These are phyloP conservation scores for Caenorhabditis elegans DNA, from an alignment of 1,140 invertebrate genomes.

Conservation along the genomic window DNA sequence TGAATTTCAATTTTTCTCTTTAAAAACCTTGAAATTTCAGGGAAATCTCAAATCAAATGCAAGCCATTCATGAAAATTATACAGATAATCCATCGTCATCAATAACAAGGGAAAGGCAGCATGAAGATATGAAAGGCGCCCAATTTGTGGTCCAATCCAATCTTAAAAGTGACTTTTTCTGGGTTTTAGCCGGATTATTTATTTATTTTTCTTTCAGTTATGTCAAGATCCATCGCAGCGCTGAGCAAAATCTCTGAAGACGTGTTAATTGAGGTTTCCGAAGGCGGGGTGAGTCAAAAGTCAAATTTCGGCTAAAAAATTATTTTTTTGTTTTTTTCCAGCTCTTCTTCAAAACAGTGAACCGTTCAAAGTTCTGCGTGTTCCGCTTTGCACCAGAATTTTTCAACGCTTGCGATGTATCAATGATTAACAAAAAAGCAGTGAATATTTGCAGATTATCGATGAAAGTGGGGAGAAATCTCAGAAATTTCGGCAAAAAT, in stretches of 20 bases:
- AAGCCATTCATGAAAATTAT: constrained; percentile 13
- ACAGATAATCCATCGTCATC: not conserved
- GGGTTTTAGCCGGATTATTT: not conserved
- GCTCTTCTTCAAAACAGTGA: constrained; percentile 14
- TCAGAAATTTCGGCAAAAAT: not conserved
- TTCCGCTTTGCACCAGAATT: constrained; percentile 2
- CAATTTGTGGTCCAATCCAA: not conserved
- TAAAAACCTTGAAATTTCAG: not conserved
- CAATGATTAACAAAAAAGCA: not conserved
- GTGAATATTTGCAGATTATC: constrained; percentile 1
- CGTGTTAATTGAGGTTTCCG: constrained; percentile 7
- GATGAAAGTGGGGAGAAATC: not conserved
- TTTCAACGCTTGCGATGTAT: not conserved
- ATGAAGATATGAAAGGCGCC: constrained; percentile 30
- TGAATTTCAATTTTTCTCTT: not conserved
- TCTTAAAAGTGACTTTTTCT: not conserved
- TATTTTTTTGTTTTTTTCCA: not conserved
- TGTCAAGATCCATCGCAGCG: not conserved
- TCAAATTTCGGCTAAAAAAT: not conserved
- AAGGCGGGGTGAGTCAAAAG: not conserved
- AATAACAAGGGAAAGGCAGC: not conserved
- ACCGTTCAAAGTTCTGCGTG: not conserved
- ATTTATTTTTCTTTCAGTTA: not conserved
- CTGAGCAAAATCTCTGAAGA: constrained; percentile 15
- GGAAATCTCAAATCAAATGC: not conserved